Evolutionary conservation across 2,888 invertebrate genomes (phyloP), one percentile per base, ranked within the genome.

Genomic region (Cataglyphis livida): DNA sequence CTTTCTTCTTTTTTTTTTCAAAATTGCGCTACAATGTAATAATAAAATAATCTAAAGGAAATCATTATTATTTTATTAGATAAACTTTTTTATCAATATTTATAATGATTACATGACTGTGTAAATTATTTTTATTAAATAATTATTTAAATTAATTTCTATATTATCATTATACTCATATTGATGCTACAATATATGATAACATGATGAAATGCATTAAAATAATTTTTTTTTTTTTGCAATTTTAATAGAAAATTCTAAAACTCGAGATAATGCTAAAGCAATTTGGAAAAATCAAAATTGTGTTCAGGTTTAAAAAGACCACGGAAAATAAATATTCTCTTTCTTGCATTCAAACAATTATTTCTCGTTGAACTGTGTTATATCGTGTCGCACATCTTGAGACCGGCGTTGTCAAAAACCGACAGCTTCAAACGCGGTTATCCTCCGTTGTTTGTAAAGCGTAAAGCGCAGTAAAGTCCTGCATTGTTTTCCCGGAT

Each of bases 401-500:
- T 21, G 41, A 68, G 41, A 66, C n/a, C 4, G 4, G 21, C 28
- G 7, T 41, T 41, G 15, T 54, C 5, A 65, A 64, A 65, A 75
- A 75, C 7, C 51, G 51, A 51, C 44, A 25, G 28, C 12, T 7
- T 54, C 28, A 51, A 35, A 1, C 68, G 21, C 41, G 15, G 3
- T 15, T 21, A 41, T 57, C 41, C 57, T 3, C 9, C 5, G 59
- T 54, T 35, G 81, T 78, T 81, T 65, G 76, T 54, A 62, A 75
- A 64, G 32, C 18, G 61, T 70, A 51, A 82, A 70, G 48, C 41
- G 51, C 57, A 57, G 48, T 38, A 79, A 75, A 84, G 75, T 75
- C 71, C 48, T 25, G 64, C 64, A 85, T 84, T 85, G 87, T 88
- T 84, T 71, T 35, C 35, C 59, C 41, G 54, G 7, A 51, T 51